A percentile compares a stretch with the other conserved stretches of the same genome.
phyloP scores from a whole-genome alignment of 2,113 vertebrate genomes.

The Mola mola region DNA sequence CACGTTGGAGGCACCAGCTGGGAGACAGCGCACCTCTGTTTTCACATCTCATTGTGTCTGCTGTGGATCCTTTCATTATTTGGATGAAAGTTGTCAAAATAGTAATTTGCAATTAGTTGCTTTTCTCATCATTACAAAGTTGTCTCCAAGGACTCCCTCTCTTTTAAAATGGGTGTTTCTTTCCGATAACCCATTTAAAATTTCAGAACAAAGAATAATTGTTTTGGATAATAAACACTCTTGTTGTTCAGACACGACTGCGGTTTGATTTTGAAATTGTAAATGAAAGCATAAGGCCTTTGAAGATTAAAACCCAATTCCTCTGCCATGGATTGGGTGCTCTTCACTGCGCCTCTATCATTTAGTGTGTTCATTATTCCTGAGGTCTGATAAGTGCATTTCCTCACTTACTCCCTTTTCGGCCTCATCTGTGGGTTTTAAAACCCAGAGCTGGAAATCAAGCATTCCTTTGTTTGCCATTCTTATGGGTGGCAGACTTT shows the following conservation, averaged over 20 bases:
- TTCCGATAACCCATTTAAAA: conserved; percentile 2
- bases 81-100: background rate
- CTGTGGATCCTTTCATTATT: background rate
- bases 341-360: conserved; percentile 43
- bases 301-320: conserved; percentile 68
- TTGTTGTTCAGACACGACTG: conserved; percentile 48
- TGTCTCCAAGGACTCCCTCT: conserved; percentile 4
- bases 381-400: conserved; percentile 43
- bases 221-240: conserved; percentile 9
- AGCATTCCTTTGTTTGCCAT: conserved; percentile 67
- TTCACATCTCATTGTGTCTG: conserved; percentile 22
- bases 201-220: conserved; percentile 11
- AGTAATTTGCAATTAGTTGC: conserved; percentile 17
- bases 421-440: conserved; percentile 49
- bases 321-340: conserved; percentile 39
- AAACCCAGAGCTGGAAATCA: conserved; percentile 62
- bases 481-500: conserved; percentile 66
- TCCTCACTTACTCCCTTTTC: conserved; percentile 30
- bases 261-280: conserved; percentile 54
- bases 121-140: conserved; percentile 26
- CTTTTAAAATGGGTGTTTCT: conserved; percentile 2
- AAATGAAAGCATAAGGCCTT: conserved; percentile 56
- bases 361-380: conserved; percentile 60
- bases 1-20: conserved; percentile 48
- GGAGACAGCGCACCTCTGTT: conserved; percentile 23